phyloP scores from a whole-genome alignment of 2,797 vertebrate genomes.

The Danio choprae region DNA sequence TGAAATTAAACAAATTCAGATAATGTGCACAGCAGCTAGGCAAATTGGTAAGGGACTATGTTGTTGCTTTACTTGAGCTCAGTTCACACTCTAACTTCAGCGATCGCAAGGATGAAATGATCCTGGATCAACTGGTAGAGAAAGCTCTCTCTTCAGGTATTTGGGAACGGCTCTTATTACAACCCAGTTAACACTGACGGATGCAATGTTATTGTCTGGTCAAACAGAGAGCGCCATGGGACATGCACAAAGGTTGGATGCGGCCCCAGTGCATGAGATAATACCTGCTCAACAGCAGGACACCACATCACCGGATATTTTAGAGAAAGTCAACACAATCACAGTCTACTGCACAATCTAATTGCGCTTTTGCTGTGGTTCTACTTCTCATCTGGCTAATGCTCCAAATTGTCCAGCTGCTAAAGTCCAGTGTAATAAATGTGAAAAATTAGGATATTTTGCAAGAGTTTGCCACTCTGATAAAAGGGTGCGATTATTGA shows the following conservation, averaged over 20 bases:
- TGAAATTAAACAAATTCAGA: slow-evolving; percentile 12
- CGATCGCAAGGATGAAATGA: too few relatives aligned
- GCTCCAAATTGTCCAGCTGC: slow-evolving; percentile 1
- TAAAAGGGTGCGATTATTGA: background rate
- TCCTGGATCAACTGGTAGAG: too few relatives aligned
- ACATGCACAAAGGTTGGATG: background rate
- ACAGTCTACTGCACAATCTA: background rate
- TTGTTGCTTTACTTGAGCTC: slow-evolving; percentile 9
- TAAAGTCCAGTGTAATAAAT: background rate
- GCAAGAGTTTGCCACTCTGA: background rate
- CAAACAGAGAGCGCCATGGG: too few relatives aligned
- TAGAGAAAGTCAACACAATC: background rate
- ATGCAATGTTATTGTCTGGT: too few relatives aligned
- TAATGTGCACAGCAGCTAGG: background rate
- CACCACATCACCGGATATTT: background rate
- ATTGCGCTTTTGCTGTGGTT: background rate
- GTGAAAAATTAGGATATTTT: background rate
- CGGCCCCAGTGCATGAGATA: background rate
- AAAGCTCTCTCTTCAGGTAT: too few relatives aligned
- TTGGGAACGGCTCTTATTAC: too few relatives aligned
- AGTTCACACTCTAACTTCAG: background rate
- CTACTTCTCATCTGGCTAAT: background rate
- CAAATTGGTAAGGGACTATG: slow-evolving; percentile 18
- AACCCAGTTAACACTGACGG: too few relatives aligned
- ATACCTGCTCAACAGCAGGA: background rate